phyloP scores from a whole-genome alignment of 2,113 vertebrate genomes.

The Budorcas taxicolor region DNA sequence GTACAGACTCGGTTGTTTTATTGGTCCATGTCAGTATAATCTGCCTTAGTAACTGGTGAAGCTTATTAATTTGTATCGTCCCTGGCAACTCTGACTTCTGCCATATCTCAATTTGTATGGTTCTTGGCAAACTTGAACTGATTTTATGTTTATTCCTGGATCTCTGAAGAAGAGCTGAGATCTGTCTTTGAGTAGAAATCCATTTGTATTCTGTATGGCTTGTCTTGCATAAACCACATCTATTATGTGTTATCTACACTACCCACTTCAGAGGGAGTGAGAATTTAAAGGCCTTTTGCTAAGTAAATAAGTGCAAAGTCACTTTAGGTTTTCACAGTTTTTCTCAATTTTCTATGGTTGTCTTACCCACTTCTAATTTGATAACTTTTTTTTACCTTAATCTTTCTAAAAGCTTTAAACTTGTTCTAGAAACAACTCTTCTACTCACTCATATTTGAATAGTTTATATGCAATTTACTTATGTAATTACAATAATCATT shows the following conservation, averaged over 20 bases:
- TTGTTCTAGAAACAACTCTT: not conserved
- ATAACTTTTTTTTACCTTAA: not conserved
- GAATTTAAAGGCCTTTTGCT: not conserved
- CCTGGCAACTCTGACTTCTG: not conserved
- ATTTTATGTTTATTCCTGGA: not conserved
- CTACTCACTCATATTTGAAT: not conserved
- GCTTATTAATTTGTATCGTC: not conserved
- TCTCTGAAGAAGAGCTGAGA: not conserved
- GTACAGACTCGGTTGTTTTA: not conserved
- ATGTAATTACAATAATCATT: not conserved
- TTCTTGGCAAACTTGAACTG: not conserved
- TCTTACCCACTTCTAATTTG: not conserved
- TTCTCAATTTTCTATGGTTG: not conserved
- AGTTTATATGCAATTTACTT: not conserved
- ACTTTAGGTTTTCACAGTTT: not conserved
- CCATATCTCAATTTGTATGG: not conserved
- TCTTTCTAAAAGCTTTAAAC: conserved; percentile 1
- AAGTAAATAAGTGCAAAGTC: not conserved
- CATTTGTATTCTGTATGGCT: not conserved
- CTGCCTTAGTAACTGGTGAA: not conserved
- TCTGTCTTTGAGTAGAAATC: not conserved
- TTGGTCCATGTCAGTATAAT: not conserved
- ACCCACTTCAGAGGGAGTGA: not conserved
- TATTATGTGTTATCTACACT: not conserved
- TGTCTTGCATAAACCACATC: not conserved